A percentile compares a stretch with the other conserved stretches of the same genome.
Evolutionary conservation across 37 sponge, comb jelly and placozoan genomes (phyloP).

Genomic region (Amphimedon queenslandica): DNA sequence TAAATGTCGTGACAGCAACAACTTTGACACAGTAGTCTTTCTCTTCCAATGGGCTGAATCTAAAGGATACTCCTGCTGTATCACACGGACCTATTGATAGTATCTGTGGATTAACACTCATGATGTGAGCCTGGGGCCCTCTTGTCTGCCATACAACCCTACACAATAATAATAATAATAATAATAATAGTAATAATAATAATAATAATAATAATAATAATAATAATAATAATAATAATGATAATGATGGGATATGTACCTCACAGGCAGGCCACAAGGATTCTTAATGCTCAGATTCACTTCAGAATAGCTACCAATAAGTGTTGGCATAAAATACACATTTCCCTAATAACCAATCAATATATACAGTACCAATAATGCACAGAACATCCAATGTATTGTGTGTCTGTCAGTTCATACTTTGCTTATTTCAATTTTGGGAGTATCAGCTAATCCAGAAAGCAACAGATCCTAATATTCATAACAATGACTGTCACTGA

Average conservation of each 20-base stretch:
- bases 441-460: conserved; percentile 54
- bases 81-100: conserved; percentile 62
- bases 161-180: neutral
- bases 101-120: conserved; percentile 28
- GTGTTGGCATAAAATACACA: conserved; percentile 80
- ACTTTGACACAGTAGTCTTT: conserved; percentile 16
- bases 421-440: conserved; percentile 55
- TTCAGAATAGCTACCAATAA: conserved; percentile 47
- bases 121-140: neutral
- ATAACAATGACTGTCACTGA: neutral
- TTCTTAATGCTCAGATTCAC: conserved; percentile 42
- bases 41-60: conserved; percentile 40
- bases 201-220: too few relatives aligned
- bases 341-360: conserved; percentile 54
- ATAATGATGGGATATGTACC: neutral
- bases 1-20: neutral
- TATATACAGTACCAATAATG: too few relatives aligned
- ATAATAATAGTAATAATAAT: too few relatives aligned
- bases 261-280: conserved; percentile 56
- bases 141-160: conserved; percentile 52
- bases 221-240: neutral
- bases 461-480: conserved; percentile 41
- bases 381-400: too few relatives aligned
- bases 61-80: conserved; percentile 47
- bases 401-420: too few relatives aligned